These are phyloP conservation scores for Hiodon tergisus DNA, from an alignment of 2,113 vertebrate species.

Conservation along the genomic window DNA sequence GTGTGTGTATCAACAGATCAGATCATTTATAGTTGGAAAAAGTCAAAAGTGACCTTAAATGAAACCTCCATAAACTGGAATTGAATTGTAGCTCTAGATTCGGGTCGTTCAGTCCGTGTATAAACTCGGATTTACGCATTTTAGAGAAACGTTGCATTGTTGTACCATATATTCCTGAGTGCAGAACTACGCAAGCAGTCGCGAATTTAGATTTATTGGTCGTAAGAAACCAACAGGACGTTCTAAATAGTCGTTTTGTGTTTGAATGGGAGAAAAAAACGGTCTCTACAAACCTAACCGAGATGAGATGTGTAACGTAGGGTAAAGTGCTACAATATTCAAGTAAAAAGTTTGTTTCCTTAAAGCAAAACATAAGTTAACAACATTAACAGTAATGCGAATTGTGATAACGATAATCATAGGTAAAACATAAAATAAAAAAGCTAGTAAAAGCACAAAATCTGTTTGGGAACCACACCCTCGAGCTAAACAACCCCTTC, in stretches of 20 bases:
- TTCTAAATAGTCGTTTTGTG: conserved; percentile 2
- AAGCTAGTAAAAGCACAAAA: neutral
- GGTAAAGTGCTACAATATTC: conserved; percentile 29
- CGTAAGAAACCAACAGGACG: conserved; percentile 21
- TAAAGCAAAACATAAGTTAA: conserved; percentile 22
- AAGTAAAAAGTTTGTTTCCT: conserved; percentile 25
- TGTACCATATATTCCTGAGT: conserved; percentile 32
- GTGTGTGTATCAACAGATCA: no score
- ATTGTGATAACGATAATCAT: neutral
- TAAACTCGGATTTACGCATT: neutral
- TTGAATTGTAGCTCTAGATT: conserved; percentile 12
- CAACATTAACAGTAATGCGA: neutral
- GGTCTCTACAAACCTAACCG: neutral
- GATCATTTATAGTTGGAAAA: neutral
- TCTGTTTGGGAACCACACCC: neutral
- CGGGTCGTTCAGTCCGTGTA: conserved; percentile 5
- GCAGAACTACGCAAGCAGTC: conserved; percentile 35
- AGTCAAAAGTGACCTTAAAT: neutral
- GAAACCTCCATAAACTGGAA: conserved; percentile 2
- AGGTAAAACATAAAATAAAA: neutral
- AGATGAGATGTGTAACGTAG: conserved; percentile 1
- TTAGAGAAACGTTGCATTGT: conserved; percentile 11
- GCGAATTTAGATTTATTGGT: neutral
- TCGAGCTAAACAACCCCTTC: no score
- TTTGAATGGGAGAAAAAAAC: conserved; percentile 5